These are phyloP conservation scores for Phengaris alcon DNA, from an alignment of 2,888 invertebrate genomes.

Conservation along the genomic window DNA sequence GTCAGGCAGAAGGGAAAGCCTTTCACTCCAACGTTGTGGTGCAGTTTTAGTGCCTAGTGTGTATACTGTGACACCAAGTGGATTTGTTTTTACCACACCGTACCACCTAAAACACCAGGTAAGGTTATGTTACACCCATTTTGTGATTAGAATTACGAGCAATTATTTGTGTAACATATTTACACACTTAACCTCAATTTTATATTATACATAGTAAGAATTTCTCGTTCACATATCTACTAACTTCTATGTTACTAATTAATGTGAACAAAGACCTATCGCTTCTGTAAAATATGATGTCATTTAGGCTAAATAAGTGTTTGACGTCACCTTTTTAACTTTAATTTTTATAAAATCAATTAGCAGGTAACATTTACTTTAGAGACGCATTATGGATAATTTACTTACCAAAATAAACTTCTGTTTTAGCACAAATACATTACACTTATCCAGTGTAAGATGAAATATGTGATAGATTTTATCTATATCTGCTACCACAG, in stretches of 20 bases:
- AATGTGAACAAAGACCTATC: neutral
- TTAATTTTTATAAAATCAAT: slow-evolving; percentile 15
- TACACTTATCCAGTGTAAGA: neutral
- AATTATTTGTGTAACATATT: neutral
- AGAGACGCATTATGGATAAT: neutral
- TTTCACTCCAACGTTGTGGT: slow-evolving; percentile 58
- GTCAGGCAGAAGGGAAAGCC: slow-evolving; percentile 49
- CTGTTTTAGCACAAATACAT: neutral
- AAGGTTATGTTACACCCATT: slow-evolving; percentile 42
- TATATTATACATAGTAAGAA: neutral
- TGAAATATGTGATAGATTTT: neutral
- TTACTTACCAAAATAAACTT: neutral
- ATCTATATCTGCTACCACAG: neutral
- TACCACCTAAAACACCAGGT: slow-evolving; percentile 61
- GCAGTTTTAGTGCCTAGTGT: slow-evolving; percentile 73
- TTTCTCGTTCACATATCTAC: neutral
- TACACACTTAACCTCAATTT: neutral
- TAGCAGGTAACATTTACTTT: neutral
- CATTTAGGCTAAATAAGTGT: slow-evolving; percentile 11
- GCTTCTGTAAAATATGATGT: neutral
- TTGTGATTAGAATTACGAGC: neutral
- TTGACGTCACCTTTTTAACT: slow-evolving; percentile 25
- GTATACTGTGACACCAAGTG: slow-evolving; percentile 63
- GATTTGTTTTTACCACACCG: slow-evolving; percentile 57
- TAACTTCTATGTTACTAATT: neutral